Base-by-base conservation (phyloP, 2,888 invertebrate species). In the Stictocephala bisonia region DNA sequence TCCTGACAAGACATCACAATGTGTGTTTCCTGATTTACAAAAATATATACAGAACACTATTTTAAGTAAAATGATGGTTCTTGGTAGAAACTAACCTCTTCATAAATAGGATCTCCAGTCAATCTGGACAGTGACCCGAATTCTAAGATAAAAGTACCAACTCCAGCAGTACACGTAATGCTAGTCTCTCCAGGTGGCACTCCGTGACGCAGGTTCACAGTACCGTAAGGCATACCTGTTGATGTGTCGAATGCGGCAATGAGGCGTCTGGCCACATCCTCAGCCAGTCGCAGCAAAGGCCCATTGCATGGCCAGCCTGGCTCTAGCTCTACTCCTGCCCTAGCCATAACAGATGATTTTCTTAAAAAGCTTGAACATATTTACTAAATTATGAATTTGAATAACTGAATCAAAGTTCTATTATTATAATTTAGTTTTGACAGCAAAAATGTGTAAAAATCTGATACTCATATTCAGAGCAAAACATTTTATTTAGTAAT, bases 291-390 rank as follows among this genome's bases (percentile, higher is more conserved):
- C 6, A 99, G 85, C 1, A 99, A 85, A 0, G 99, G 98, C 0
- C 99, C 99, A 82, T 93, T 93, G 82, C 99, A 99, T 0, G 99
- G 99, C 97, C 98, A 99, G 0, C 97, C 99, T 1, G 93, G 91
- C 82, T 97, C 97, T 56, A 96, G 82, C 70, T 90, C 87, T 76
- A 92, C 86, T 0, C 94, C 95, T 44, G 94, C 93, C 83, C 92
- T 91, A 80, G 20, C 80, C 66, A n/a, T n/a, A n/a, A n/a, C n/a
- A n/a, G n/a, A n/a, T n/a, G n/a, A n/a, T n/a, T n/a, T n/a, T n/a
- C n/a, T n/a, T n/a, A n/a, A n/a, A n/a, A n/a, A n/a, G n/a, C n/a
- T n/a, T n/a, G n/a, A n/a, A n/a, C n/a, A n/a, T n/a, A n/a, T n/a
- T n/a, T n/a, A n/a, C n/a, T n/a, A n/a, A n/a, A n/a, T n/a, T n/a